phyloP scores from a whole-genome alignment of 2,113 vertebrate genomes.

The Larimichthys crocea region DNA sequence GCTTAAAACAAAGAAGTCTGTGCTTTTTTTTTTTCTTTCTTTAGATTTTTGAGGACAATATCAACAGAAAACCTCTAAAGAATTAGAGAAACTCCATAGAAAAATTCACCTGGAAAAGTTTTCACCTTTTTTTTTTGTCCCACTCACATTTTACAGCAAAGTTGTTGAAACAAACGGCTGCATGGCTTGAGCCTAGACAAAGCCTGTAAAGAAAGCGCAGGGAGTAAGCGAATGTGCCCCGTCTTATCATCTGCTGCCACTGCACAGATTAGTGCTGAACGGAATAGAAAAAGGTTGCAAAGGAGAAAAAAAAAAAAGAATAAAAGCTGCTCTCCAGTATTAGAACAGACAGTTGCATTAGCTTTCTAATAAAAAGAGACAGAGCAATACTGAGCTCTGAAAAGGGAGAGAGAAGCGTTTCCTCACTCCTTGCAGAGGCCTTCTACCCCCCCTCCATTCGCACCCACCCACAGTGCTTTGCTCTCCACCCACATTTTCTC shows the following conservation, averaged over 20 bases:
- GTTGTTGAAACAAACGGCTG: slow-evolving; percentile 74
- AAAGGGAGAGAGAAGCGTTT: slow-evolving; percentile 65
- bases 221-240: slow-evolving; percentile 74
- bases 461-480: slow-evolving; percentile 58
- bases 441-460: slow-evolving; percentile 2
- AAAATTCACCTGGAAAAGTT: slow-evolving; percentile 70
- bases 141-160: slow-evolving; percentile 51
- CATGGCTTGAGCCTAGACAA: slow-evolving; percentile 56
- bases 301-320: slow-evolving; percentile 41
- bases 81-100: slow-evolving; percentile 53
- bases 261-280: slow-evolving; percentile 81
- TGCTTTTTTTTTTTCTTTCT: slow-evolving; percentile 44
- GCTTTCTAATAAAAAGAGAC: slow-evolving; percentile 85
- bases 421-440: slow-evolving; percentile 36
- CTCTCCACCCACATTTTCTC: slow-evolving; percentile 57
- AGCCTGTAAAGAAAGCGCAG: slow-evolving; percentile 54
- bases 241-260: slow-evolving; percentile 81
- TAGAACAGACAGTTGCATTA: slow-evolving; percentile 88
- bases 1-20: slow-evolving; percentile 77
- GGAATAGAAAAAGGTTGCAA: slow-evolving; percentile 78
- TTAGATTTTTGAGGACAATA: slow-evolving; percentile 69
- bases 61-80: slow-evolving; percentile 71
- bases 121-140: slow-evolving; percentile 16
- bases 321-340: slow-evolving; percentile 84
- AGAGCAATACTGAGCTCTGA: slow-evolving; percentile 79